phyloP scores from a whole-genome alignment of 2,797 vertebrate species.

The Tadarida brasiliensis region DNA sequence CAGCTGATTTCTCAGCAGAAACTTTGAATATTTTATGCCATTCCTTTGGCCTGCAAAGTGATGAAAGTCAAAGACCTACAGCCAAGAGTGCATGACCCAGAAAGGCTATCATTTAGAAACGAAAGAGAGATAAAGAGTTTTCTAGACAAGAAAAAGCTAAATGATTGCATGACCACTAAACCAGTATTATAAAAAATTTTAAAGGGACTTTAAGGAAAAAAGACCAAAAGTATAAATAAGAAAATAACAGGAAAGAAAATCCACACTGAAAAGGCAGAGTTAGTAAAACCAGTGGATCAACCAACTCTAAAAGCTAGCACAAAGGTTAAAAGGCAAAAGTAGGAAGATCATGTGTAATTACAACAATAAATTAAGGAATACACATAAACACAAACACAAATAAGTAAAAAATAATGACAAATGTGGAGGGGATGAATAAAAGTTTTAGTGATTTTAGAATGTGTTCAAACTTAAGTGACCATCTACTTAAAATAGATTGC shows the following conservation, averaged over 20 bases:
- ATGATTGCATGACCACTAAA: background rate
- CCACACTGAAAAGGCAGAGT: background rate
- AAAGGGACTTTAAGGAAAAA: background rate
- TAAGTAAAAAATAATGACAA: too few relatives aligned
- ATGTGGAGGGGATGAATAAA: background rate
- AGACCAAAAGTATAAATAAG: background rate
- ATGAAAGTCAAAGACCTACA: background rate
- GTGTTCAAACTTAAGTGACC: background rate
- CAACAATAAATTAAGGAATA: background rate
- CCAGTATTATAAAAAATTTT: background rate
- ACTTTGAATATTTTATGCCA: too few relatives aligned
- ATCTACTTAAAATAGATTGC: background rate
- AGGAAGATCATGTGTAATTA: background rate
- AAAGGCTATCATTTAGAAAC: background rate
- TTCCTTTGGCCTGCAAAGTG: too few relatives aligned
- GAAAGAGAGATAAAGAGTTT: background rate
- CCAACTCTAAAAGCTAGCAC: background rate
- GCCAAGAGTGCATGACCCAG: background rate
- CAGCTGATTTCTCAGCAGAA: background rate
- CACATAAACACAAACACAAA: background rate
- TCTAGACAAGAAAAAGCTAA: background rate
- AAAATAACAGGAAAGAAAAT: background rate
- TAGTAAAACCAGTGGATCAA: background rate
- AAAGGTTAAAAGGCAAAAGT: background rate
- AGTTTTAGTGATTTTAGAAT: background rate